phyloP scores from a whole-genome alignment of 2,888 invertebrate genomes.

The Conchocele bisecta region DNA sequence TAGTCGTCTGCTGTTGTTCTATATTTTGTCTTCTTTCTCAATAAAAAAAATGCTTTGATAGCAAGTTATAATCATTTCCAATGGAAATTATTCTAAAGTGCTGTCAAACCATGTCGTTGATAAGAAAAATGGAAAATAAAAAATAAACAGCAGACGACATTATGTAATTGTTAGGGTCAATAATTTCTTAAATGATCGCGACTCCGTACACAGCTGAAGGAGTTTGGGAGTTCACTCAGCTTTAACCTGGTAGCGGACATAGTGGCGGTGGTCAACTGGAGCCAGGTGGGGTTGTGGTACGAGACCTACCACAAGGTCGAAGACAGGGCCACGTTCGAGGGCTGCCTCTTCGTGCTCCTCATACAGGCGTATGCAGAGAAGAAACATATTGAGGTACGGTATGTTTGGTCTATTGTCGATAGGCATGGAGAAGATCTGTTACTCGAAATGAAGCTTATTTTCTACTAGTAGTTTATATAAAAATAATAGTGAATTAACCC shows the following conservation, averaged over 20 bases:
- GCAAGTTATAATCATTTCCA: too few relatives aligned
- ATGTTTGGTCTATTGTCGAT: not conserved
- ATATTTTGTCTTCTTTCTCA: too few relatives aligned
- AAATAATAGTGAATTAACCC: too few relatives aligned
- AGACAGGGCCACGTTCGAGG: constrained; percentile 85
- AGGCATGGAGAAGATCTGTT: not conserved
- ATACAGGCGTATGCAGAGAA: constrained; percentile 90
- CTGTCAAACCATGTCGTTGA: too few relatives aligned
- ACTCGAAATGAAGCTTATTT: not conserved
- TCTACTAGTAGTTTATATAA: not conserved
- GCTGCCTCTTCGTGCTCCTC: constrained; percentile 87
- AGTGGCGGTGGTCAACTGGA: constrained; percentile 88
- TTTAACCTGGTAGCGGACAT: constrained; percentile 87
- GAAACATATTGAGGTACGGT: constrained; percentile 85
- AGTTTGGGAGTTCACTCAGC: constrained; percentile 50
- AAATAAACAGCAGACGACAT: too few relatives aligned
- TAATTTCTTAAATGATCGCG: too few relatives aligned
- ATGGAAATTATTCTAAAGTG: too few relatives aligned
- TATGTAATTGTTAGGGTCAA: too few relatives aligned
- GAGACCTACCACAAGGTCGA: constrained; percentile 83
- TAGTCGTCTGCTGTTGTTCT: too few relatives aligned
- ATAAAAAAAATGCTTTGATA: too few relatives aligned
- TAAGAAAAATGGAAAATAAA: too few relatives aligned
- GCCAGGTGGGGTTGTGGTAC: constrained; percentile 72
- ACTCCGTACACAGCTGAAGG: constrained; percentile 57